Evolutionary conservation across 2,888 invertebrate species (phyloP).

Genomic region (Chalcosyrphus nemorum): DNA sequence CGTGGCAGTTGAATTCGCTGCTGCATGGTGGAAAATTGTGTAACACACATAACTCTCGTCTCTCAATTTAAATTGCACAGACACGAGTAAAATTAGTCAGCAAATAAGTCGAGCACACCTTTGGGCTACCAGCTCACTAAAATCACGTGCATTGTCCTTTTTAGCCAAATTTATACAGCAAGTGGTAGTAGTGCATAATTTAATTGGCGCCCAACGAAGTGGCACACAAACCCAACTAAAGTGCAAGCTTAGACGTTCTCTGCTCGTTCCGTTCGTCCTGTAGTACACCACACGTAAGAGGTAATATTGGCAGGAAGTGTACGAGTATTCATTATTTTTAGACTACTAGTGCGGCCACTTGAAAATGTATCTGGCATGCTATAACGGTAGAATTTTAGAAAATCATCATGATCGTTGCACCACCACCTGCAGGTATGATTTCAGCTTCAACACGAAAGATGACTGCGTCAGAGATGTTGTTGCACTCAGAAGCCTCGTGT

Average conservation of each 20-base stretch:
- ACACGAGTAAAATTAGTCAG: conserved; percentile 34
- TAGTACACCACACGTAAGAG: too few relatives aligned
- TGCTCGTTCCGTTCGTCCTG: too few relatives aligned
- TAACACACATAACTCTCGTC: neutral
- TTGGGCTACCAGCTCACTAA: neutral
- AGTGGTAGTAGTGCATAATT: conserved; percentile 37
- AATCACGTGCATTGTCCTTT: conserved; percentile 44
- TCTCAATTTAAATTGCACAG: conserved; percentile 42
- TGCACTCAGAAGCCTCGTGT: neutral
- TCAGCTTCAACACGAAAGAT: neutral
- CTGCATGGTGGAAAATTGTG: neutral
- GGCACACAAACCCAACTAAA: conserved; percentile 32
- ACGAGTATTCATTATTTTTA: conserved; percentile 19
- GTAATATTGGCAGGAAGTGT: conserved; percentile 13
- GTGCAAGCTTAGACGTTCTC: conserved; percentile 17
- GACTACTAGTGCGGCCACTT: neutral
- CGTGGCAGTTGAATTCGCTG: conserved; percentile 31
- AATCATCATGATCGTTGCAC: conserved; percentile 25
- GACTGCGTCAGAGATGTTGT: neutral
- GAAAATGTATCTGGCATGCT: conserved; percentile 2
- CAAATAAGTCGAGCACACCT: neutral
- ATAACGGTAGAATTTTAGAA: neutral
- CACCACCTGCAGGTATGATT: conserved; percentile 12
- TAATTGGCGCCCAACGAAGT: conserved; percentile 54
- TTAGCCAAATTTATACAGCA: conserved; percentile 43